These are phyloP conservation scores for Eristalinus aeneus DNA, from an alignment of 2,888 invertebrate species.

Conservation along the genomic window DNA sequence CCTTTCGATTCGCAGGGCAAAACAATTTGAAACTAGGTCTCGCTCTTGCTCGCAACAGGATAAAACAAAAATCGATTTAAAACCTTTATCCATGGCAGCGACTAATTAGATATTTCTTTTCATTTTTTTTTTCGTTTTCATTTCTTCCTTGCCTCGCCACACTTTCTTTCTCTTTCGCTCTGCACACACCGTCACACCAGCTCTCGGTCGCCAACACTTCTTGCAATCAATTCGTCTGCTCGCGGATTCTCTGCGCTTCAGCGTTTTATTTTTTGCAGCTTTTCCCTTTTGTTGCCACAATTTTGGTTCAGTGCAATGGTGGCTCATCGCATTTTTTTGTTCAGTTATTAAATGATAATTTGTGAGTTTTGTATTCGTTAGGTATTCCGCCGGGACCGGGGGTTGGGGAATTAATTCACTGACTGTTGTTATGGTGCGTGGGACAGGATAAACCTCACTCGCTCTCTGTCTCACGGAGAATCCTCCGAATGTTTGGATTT, in stretches of 20 bases:
- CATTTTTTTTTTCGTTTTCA: not conserved
- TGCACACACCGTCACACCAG: not conserved
- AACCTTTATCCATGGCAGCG: slow-evolving; percentile 3
- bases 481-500: not conserved
- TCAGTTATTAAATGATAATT: slow-evolving; percentile 1
- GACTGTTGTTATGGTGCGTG: not conserved
- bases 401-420: not conserved
- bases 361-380: not conserved
- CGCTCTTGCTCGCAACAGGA: slow-evolving; percentile 23
- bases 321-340: not conserved
- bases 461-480: not conserved
- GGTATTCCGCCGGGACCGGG: not conserved
- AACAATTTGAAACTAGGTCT: slow-evolving; percentile 53
- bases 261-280: no score
- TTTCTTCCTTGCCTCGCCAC: not conserved
- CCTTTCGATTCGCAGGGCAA: slow-evolving; percentile 33
- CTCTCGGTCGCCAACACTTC: not conserved
- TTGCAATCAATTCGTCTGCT: slow-evolving; percentile 7
- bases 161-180: not conserved
- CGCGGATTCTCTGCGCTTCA: not conserved
- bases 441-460: not conserved
- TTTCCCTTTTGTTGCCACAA: not conserved
- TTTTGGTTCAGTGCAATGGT: not conserved
- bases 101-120: slow-evolving; percentile 3
- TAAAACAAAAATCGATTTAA: slow-evolving; percentile 35